Evolutionary conservation across 2,888 invertebrate species (phyloP).

Genomic region (Heliconius ismenius): DNA sequence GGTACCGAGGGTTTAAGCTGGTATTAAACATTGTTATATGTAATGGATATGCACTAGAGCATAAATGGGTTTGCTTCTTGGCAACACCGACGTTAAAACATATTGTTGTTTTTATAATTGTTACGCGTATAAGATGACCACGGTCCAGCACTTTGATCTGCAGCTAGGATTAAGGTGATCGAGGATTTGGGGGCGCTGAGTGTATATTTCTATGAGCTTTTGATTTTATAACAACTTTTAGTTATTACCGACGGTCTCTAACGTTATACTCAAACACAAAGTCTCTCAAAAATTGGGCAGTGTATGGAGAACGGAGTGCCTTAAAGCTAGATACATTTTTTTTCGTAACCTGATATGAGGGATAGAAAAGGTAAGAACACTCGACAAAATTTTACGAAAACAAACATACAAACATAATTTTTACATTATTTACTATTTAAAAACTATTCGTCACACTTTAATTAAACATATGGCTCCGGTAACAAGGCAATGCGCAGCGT

Average conservation of each 20-base stretch:
- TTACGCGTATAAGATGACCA: conserved; percentile 35
- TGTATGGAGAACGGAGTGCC: no score
- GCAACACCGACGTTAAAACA: conserved; percentile 58
- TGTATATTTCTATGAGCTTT: not conserved
- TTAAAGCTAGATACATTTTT: no score
- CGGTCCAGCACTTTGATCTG: conserved; percentile 33
- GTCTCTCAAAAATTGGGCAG: no score
- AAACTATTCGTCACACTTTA: not conserved
- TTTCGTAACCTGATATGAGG: no score
- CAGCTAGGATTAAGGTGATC: conserved; percentile 5
- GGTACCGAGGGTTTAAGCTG: conserved; percentile 53
- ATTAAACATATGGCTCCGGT: not conserved
- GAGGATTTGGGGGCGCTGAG: not conserved
- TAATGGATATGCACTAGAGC: conserved; percentile 80
- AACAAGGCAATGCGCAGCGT: no score
- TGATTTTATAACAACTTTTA: conserved; percentile 5
- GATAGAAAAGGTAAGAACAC: no score
- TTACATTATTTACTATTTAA: not conserved
- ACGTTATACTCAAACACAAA: no score
- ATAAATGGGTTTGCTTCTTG: conserved; percentile 68
- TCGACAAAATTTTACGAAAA: no score
- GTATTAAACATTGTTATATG: conserved; percentile 61
- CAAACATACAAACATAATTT: not conserved
- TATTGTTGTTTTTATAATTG: conserved; percentile 37
- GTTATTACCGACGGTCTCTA: not conserved